A percentile compares a stretch with the other conserved stretches of the same genome.
phyloP scores from a whole-genome alignment of 2,888 invertebrate species.

The Campoletis raptor region DNA sequence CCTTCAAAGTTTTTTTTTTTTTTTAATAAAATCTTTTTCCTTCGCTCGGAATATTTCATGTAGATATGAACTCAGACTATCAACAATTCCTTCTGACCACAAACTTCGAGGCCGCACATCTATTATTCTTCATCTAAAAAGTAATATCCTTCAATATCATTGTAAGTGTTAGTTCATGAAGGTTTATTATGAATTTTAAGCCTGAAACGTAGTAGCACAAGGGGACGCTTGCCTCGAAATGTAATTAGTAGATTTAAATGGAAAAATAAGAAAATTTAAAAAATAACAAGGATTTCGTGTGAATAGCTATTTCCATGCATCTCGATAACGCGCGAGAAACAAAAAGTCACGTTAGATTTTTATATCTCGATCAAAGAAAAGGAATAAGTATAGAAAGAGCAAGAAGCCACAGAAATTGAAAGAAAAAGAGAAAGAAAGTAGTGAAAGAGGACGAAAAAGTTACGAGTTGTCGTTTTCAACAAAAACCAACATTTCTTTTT shows the following conservation, averaged over 20 bases:
- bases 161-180: slow-evolving; percentile 27
- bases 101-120: slow-evolving; percentile 2
- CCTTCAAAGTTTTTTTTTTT: neutral
- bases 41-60: neutral
- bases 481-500: slow-evolving; percentile 62
- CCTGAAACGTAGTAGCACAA: slow-evolving; percentile 6
- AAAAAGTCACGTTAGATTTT: slow-evolving; percentile 39
- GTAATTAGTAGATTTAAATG: slow-evolving; percentile 25
- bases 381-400: slow-evolving; percentile 48
- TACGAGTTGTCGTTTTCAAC: slow-evolving; percentile 43
- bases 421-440: slow-evolving; percentile 74
- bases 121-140: slow-evolving; percentile 20
- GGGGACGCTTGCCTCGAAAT: neutral
- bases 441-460: slow-evolving; percentile 46
- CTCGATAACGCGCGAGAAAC: slow-evolving; percentile 39
- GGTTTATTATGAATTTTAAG: slow-evolving; percentile 46
- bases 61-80: neutral
- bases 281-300: slow-evolving; percentile 10
- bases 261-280: slow-evolving; percentile 7
- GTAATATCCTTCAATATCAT: slow-evolving; percentile 37
- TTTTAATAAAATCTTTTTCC: neutral
- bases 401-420: slow-evolving; percentile 63
- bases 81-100: neutral
- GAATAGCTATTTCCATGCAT: slow-evolving; percentile 17
- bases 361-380: slow-evolving; percentile 43